These are phyloP conservation scores for Alouatta palliata DNA, from an alignment of 2,113 vertebrate species.

Conservation along the genomic window DNA sequence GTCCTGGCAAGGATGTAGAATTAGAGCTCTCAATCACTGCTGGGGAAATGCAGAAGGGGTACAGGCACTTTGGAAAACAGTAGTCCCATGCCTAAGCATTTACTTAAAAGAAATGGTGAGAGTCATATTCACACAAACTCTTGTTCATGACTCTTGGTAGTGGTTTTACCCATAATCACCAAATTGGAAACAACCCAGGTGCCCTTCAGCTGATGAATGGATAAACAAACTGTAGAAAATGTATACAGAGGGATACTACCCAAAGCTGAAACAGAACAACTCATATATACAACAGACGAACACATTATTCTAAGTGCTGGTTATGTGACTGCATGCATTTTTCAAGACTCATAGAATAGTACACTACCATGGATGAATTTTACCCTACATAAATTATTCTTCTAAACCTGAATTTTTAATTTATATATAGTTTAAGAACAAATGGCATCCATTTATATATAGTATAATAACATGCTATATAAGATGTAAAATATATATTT, in stretches of 20 bases:
- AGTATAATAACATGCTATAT: background rate
- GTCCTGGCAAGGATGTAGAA: background rate
- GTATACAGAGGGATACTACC: background rate
- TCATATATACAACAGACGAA: accelerated
- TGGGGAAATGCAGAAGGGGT: accelerated
- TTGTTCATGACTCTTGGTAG: background rate
- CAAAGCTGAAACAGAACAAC: background rate
- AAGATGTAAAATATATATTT: background rate
- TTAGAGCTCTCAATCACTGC: background rate
- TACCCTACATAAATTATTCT: background rate
- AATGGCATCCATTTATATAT: background rate
- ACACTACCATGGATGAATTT: background rate
- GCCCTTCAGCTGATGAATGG: background rate
- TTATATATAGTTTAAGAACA: background rate
- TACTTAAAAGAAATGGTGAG: background rate
- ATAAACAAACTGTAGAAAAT: background rate
- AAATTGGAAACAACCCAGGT: background rate
- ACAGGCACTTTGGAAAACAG: background rate
- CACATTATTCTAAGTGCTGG: too few species aligned
- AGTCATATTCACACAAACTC: background rate
- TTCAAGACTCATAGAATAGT: background rate
- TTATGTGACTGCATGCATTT: background rate
- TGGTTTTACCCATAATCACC: background rate
- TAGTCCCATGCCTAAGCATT: background rate
- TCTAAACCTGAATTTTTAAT: background rate